Evolutionary conservation across 2,113 vertebrate genomes (phyloP).

Genomic region (Oryzias woworae): DNA sequence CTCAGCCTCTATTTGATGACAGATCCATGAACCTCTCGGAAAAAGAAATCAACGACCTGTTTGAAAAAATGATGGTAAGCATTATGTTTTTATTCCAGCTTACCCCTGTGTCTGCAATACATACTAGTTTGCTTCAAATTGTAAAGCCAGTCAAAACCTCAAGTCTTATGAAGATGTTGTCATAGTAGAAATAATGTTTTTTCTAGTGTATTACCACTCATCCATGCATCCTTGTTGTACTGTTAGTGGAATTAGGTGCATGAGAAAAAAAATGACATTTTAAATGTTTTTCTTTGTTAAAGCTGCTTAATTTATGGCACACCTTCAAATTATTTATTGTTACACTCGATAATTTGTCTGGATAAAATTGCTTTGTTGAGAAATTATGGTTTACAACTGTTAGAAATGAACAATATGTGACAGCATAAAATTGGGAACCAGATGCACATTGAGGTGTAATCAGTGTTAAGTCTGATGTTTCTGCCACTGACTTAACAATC

Average conservation of each 20-base stretch:
- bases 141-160: conserved; percentile 4
- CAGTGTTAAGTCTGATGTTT: no score
- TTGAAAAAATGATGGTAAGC: conserved; percentile 99
- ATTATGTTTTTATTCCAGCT: conserved; percentile 3
- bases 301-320: conserved; percentile 6
- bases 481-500: no score
- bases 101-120: not conserved
- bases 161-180: conserved; percentile 6
- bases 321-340: conserved; percentile 2
- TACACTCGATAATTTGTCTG: conserved; percentile 3
- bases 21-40: conserved; percentile 93
- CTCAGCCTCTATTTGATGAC: conserved; percentile 90
- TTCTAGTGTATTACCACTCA: not conserved
- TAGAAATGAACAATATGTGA: not conserved
- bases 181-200: conserved; percentile 5
- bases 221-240: conserved; percentile 18
- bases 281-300: not conserved
- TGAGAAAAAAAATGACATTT: conserved; percentile 3
- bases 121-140: conserved; percentile 17
- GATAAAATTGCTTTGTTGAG: conserved; percentile 6
- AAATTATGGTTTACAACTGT: not conserved
- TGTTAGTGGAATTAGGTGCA: conserved; percentile 18
- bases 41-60: conserved; percentile 96
- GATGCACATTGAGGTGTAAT: not conserved
- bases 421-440: conserved; percentile 6